Evolutionary conservation across 2,888 invertebrate genomes (phyloP), one percentile per base, ranked within the genome.

Genomic region (Diarsia mendica): DNA sequence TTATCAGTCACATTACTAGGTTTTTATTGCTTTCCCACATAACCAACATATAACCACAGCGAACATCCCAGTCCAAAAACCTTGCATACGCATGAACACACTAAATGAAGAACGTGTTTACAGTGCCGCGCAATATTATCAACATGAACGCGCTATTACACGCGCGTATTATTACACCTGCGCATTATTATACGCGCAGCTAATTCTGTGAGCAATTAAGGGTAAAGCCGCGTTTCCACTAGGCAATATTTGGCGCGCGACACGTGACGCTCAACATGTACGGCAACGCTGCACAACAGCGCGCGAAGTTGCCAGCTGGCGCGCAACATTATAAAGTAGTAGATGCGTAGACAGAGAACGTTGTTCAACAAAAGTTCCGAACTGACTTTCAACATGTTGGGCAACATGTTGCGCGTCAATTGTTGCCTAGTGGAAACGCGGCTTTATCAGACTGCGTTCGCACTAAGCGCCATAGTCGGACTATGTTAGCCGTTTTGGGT

Each of bases 141-240:
- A 79, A 70, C 79, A 78, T 70, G 72, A 81, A 77, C 70, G 77
- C 72, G 75, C 74, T 80, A 85, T 87, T 80, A 80, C 73, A 77
- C 68, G 51, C 55, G n/a, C 68, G 75, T 67, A 83, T 80, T 80
- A 88, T 88, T 83, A 85, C 81, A 83, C 79, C 85, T 85, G 83
- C 75, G 81, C 67, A 69, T 79, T 83, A 79, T 87, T 77, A 82
- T 78, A 75, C 65, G 73, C 75, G 65, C 72, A 72, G 86, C 77
- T 81, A 81, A 84, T 86, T 82, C 67, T 69, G 75, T 46, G 67
- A 76, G 39, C 81, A 81, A 84, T 86, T 83, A 79, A 39, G 65
- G 68, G 77, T 28, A n/a, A n/a, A n/a, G n/a, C n/a, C n/a, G n/a
- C n/a, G n/a, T n/a, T n/a, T n/a, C n/a, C n/a, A n/a, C n/a, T n/a